Base-by-base conservation (phyloP, 2,888 invertebrate genomes). In the Timema podura region DNA sequence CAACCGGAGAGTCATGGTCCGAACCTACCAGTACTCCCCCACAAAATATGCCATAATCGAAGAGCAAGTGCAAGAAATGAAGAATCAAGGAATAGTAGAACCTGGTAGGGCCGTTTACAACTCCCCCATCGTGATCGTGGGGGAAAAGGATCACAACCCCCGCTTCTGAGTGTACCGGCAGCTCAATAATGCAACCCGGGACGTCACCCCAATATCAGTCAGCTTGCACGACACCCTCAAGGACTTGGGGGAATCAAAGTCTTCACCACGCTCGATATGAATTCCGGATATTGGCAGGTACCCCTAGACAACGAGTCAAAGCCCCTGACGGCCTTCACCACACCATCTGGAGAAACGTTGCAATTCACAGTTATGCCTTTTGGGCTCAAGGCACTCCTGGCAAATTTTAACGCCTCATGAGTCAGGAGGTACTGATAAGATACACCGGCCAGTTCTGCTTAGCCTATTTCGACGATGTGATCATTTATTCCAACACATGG, bases 111-210 rank as follows among this genome's bases (percentile, higher is more conserved):
- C 67, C 51, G 48, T 57, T 11, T 70, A 54, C 65, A 46, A 64
- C 13, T 65, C 71, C 11, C 48, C 61, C n/a, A 68, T 71, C 8
- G 68, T 71, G 0, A 64, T 71, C 7, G 64, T 49, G 2, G 51
- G n/a, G 45, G 5, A 71, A 64, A 68, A 48, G 75, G 76, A 61
- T 76, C 76, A 7, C 54, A 68, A 2, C 67, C 72, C 10, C 65
- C 77, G 16, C 10, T 65, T 66, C 44, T 71, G 72, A 47, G 68
- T 71, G 2, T 74, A 69, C 44, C 54, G 72, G 15, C 48, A 61
- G 7, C 47, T 74, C 0, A 73, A 74, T 48, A 49, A 10, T 6
- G 16, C 48, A n/a, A 69, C 71, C 13, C 16, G 11, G 9, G 44
- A 45, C 13, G 68, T 59, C 30, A 67, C 61, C 11, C 68, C 64